These are phyloP conservation scores for Calephelis virginiensis DNA, from an alignment of 1,140 invertebrate species.

Conservation along the genomic window DNA sequence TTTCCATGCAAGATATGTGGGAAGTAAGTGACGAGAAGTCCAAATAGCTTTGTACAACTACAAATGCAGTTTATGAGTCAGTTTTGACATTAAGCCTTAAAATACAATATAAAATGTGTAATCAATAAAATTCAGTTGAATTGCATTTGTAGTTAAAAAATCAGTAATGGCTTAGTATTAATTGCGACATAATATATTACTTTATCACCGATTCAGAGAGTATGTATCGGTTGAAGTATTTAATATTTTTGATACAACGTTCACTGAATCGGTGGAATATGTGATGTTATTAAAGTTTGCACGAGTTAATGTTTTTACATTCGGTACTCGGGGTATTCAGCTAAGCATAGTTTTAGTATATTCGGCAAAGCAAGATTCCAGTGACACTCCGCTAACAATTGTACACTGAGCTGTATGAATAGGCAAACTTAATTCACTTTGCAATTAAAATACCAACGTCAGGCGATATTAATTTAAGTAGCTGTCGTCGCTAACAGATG, in stretches of 20 bases:
- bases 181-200: slow-evolving; percentile 32
- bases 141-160: slow-evolving; percentile 46
- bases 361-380: slow-evolving; percentile 44
- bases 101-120: slow-evolving; percentile 18
- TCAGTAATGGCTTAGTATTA: slow-evolving; percentile 34
- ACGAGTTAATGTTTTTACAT: slow-evolving; percentile 49
- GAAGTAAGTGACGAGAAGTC: slow-evolving; percentile 90
- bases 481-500: neutral
- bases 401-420: slow-evolving; percentile 20
- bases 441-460: slow-evolving; percentile 16
- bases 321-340: slow-evolving; percentile 16
- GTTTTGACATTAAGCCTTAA: slow-evolving; percentile 5
- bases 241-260: slow-evolving; percentile 22
- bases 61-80: slow-evolving; percentile 5
- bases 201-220: slow-evolving; percentile 40
- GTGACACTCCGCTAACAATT: slow-evolving; percentile 27
- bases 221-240: slow-evolving; percentile 20
- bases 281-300: slow-evolving; percentile 50
- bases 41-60: slow-evolving; percentile 30
- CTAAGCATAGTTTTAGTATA: slow-evolving; percentile 25
- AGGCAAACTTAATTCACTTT: slow-evolving; percentile 21
- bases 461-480: slow-evolving; percentile 2
- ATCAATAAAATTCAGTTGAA: slow-evolving; percentile 42
- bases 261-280: slow-evolving; percentile 31
- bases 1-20: slow-evolving; percentile 98